Base-by-base conservation (phyloP, 2,797 vertebrate genomes). In the Ammospiza maritima region DNA sequence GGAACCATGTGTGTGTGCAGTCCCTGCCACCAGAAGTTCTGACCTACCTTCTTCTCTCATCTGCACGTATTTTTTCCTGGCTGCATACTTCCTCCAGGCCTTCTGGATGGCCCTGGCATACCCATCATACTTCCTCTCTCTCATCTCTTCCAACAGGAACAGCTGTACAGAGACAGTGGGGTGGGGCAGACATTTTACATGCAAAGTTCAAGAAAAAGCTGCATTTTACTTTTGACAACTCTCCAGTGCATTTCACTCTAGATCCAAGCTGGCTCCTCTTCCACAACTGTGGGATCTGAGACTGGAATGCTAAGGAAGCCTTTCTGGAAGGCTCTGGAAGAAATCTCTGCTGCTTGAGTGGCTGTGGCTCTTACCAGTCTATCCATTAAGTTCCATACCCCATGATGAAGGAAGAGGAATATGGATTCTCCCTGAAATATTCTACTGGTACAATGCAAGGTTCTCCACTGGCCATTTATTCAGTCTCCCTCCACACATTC, bases 11-110 rank as follows among this genome's bases (percentile, higher is more conserved):
- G 44, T 1, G 10, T 58, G 42, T 38, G 58, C 54, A 56, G 14
- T 12, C 38, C 4, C 20, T 36, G 21, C 53, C 62, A 47, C 36
- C 44, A 64, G 8, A 67, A 85, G 29, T 53, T 58, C 38, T 4
- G 3, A 83, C 88, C 44, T 97, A 99, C 99, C 99, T 98, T 99
- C 98, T 97, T 99, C 99, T 96, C 99, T 98, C 99, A 99, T 99
- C 95, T 99, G 99, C 71, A 99, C 99, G 0, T 99, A 99, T 96
- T 99, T 99, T 97, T 99, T 99, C 84, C 98, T 98, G 94, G 99
- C 99, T 10, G 97, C 61, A 1, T 99, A 98, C 69, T 99, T 99
- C 94, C 99, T 98, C 99, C 99, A 99, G 25, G 98, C 98, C 70
- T 98, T 99, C 95, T 99, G 99, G 97, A 99, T 99, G 72, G 98